These are phyloP conservation scores for Aeoliscus strigatus DNA, from an alignment of 2,797 vertebrate genomes.

Conservation along the genomic window DNA sequence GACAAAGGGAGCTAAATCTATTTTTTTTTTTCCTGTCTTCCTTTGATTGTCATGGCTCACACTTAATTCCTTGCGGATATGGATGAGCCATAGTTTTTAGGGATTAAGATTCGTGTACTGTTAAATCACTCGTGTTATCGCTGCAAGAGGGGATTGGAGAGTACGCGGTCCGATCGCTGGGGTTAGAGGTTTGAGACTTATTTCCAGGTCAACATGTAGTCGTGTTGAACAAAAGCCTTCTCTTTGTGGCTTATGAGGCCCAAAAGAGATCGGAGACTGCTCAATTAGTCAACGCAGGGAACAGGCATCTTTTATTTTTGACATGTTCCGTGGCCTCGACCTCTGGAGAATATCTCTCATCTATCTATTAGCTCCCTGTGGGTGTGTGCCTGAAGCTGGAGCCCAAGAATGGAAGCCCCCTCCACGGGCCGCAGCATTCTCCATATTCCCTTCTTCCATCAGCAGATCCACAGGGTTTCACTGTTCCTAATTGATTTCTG, in stretches of 20 bases:
- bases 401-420: conserved; percentile 67
- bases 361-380: conserved; percentile 74
- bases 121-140: conserved; percentile 57
- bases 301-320: conserved; percentile 78
- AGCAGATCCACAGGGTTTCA: conserved; percentile 65
- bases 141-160: conserved; percentile 16
- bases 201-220: conserved; percentile 56
- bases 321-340: conserved; percentile 60
- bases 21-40: conserved; percentile 45
- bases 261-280: conserved; percentile 78
- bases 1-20: conserved; percentile 65
- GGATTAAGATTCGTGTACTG: conserved; percentile 67
- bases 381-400: conserved; percentile 71
- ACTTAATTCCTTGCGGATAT: conserved; percentile 65
- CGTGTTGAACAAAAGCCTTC: conserved; percentile 14
- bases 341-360: conserved; percentile 75
- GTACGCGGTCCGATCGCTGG: conserved; percentile 34
- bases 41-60: conserved; percentile 67
- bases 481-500: conserved; percentile 77
- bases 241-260: conserved; percentile 49
- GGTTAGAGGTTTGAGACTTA: conserved; percentile 42
- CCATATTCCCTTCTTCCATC: conserved; percentile 64
- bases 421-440: conserved; percentile 55
- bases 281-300: conserved; percentile 83
- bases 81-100: conserved; percentile 65